Evolutionary conservation across 2,888 invertebrate genomes (phyloP), one percentile per base, ranked within the genome.

Genomic region (Cheilosia grossa): DNA sequence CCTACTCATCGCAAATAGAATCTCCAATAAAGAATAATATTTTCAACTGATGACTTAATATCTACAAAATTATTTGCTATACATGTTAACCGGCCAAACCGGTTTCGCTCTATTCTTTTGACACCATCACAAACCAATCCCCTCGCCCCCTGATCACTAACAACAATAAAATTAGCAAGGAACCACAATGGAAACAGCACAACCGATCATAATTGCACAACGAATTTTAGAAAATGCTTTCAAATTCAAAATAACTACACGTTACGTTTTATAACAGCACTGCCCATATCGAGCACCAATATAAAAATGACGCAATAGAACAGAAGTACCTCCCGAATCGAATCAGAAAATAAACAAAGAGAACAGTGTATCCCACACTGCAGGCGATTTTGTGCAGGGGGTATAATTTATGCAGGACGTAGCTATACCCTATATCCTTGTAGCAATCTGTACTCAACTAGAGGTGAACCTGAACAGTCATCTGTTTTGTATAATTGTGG

Each of bases 271-370:
- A 54, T 63, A 73, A 51, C 37, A 64, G 33, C 37, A 42, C 66
- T 10, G 24, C 66, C 42, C 75, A 58, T 13, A 42, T 30, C 30
- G 15, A 66, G 42, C 44, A 53, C 54, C 27, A 61, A 77, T 13
- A 24, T 44, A 61, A 77, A 77, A 54, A 69, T 77, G 67, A 77
- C 77, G 77, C 33, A 77, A 77, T 61, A 15, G 13, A 42, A 10
- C 9, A 69, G 56, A 54, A 27, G 47, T 61, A 24, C 53, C 51
- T 53, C 42, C 44, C 47, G 15, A 77, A 77, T 61, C 69, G 37
- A 37, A 10, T 58, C 64, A 44, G 24, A 5, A 66, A 49, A 66
- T 67, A 75, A 75, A 75, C 66, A 58, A 75, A 40, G 58, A 42
- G 49, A 66, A 56, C 27, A 33, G 44, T 15, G 15, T 13, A n/a